Percentiles rank a stretch among this genome's conserved stretches.
These are phyloP conservation scores for Ploceus nigricollis DNA, from an alignment of 2,113 vertebrate species.

Conservation along the genomic window DNA sequence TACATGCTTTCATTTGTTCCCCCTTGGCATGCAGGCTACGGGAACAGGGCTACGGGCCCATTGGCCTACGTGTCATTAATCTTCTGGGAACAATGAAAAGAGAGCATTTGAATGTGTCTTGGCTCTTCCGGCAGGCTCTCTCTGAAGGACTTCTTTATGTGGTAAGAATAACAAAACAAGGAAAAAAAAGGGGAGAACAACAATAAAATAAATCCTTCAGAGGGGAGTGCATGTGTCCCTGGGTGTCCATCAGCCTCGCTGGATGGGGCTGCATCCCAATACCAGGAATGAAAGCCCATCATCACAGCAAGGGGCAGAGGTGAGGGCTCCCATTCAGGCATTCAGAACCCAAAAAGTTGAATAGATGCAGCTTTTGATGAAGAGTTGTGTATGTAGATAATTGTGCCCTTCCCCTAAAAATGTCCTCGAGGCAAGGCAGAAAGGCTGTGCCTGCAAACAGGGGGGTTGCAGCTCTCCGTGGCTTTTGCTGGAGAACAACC, in stretches of 20 bases:
- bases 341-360: background rate
- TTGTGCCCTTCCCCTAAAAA: background rate
- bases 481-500: background rate
- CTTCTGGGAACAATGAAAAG: slow-evolving; percentile 56
- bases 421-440: background rate
- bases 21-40: slow-evolving; percentile 31
- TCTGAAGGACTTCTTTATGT: slow-evolving; percentile 56
- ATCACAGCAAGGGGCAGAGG: background rate
- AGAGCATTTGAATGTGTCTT: slow-evolving; percentile 58
- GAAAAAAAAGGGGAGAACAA: background rate
- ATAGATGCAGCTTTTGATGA: background rate
- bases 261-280: background rate
- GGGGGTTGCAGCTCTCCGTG: background rate
- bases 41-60: background rate
- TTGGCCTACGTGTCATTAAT: slow-evolving; percentile 41
- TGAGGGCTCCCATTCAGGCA: background rate
- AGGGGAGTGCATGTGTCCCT: background rate
- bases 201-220: slow-evolving; percentile 26
- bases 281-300: background rate
- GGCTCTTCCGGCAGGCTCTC: slow-evolving; percentile 18
- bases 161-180: background rate
- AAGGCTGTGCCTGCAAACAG: background rate
- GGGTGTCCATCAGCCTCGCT: background rate
- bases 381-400: background rate
- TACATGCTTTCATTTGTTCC: slow-evolving; percentile 53